Evolutionary conservation across 2,113 vertebrate species (phyloP).

Genomic region (Prunella himalayana): DNA sequence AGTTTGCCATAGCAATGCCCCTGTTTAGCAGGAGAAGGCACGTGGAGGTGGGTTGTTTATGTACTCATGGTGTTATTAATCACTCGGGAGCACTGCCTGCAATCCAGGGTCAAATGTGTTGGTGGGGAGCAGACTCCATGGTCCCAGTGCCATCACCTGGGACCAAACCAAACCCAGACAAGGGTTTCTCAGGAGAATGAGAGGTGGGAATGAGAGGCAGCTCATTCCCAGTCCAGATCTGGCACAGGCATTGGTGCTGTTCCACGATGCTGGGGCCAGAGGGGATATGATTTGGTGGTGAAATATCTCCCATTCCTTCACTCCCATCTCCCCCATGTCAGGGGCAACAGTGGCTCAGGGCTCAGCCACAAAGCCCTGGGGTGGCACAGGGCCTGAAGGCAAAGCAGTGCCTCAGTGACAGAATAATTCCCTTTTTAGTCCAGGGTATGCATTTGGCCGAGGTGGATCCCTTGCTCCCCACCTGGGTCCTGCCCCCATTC

Average conservation of each 20-base stretch:
- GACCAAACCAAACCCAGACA: not conserved
- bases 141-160: rapidly evolving
- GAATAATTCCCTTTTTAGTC: not conserved
- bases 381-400: not conserved
- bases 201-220: not conserved
- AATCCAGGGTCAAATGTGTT: rapidly evolving
- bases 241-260: not conserved
- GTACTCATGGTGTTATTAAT: not conserved
- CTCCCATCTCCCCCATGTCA: not conserved
- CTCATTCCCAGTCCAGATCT: not conserved
- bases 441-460: not conserved
- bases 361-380: rapidly evolving
- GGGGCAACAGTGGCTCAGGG: rapidly evolving
- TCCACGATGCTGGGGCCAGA: not conserved
- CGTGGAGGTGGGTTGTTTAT: not conserved
- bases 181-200: not conserved
- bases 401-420: not conserved
- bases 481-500: rapidly evolving
- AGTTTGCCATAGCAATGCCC: not conserved
- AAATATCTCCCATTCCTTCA: not conserved
- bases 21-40: not conserved
- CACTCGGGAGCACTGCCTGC: rapidly evolving
- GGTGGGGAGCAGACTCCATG: not conserved
- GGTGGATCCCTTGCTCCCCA: not conserved
- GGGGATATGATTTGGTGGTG: not conserved